Evolutionary conservation across 2,797 vertebrate genomes (phyloP).

Genomic region (Mus minutoides): DNA sequence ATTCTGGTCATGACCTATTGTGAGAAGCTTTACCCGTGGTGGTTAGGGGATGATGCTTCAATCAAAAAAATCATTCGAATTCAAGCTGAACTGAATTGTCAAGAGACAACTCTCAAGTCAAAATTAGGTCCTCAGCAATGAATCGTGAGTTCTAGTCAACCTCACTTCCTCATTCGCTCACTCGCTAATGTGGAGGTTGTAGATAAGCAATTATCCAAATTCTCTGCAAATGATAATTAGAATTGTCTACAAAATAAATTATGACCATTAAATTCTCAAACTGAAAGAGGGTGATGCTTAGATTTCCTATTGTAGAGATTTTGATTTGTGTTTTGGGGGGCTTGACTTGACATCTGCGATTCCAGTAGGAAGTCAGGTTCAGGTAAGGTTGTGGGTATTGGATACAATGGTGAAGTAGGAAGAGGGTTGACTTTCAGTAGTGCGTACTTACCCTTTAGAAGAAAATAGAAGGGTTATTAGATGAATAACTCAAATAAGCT

Average conservation of each 20-base stretch:
- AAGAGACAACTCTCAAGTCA: not conserved
- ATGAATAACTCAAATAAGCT: not conserved
- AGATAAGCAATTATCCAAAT: not conserved
- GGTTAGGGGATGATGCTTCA: not conserved
- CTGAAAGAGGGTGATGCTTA: not conserved
- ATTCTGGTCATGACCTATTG: not conserved
- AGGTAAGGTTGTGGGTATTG: not conserved
- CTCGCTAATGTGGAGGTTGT: not conserved
- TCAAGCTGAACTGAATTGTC: not conserved
- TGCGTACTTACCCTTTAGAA: not conserved
- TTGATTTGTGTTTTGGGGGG: not conserved
- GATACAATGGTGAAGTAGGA: not conserved
- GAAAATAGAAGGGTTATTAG: not conserved
- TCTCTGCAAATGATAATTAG: not conserved
- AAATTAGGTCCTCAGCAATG: not conserved
- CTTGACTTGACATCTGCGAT: not conserved
- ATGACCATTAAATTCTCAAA: not conserved
- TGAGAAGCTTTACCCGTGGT: not conserved
- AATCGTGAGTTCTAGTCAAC: not conserved
- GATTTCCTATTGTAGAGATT: not conserved
- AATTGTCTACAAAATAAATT: not conserved
- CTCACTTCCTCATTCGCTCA: not conserved
- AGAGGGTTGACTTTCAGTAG: not conserved
- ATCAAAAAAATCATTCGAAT: conserved; percentile 23
- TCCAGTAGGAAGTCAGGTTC: not conserved